phyloP scores from a whole-genome alignment of 1,140 invertebrate species.

The Achroia grisella region DNA sequence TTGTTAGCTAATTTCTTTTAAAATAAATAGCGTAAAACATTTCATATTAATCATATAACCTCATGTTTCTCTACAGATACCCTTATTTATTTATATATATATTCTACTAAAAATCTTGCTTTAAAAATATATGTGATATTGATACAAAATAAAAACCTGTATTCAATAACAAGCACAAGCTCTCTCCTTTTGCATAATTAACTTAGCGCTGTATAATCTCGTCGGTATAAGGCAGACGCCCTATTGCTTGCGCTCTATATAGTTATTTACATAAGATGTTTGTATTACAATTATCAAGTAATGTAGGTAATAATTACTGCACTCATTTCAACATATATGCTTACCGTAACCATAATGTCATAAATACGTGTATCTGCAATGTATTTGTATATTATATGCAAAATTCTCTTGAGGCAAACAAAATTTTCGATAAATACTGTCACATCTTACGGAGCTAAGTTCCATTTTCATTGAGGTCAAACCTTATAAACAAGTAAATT shows the following conservation, averaged over 20 bases:
- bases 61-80: no score
- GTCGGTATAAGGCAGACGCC: conserved; percentile 5
- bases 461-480: not conserved
- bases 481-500: not conserved
- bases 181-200: not conserved
- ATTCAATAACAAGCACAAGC: not conserved
- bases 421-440: no score
- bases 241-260: conserved; percentile 47
- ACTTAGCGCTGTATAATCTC: conserved; percentile 4
- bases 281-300: conserved; percentile 52
- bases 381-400: conserved; percentile 7
- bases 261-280: conserved; percentile 45
- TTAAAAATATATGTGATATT: no score
- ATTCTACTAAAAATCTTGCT: no score
- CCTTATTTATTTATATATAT: no score
- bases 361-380: conserved; percentile 10
- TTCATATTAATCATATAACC: no score
- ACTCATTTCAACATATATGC: conserved; percentile 31
- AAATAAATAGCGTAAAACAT: no score
- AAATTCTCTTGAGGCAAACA: conserved; percentile 27
- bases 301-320: conserved; percentile 41
- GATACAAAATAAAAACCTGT: no score
- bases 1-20: no score
- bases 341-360: conserved; percentile 20
- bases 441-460: no score